phyloP scores from a whole-genome alignment of 1,140 invertebrate species.

The Colletes latitarsis region DNA sequence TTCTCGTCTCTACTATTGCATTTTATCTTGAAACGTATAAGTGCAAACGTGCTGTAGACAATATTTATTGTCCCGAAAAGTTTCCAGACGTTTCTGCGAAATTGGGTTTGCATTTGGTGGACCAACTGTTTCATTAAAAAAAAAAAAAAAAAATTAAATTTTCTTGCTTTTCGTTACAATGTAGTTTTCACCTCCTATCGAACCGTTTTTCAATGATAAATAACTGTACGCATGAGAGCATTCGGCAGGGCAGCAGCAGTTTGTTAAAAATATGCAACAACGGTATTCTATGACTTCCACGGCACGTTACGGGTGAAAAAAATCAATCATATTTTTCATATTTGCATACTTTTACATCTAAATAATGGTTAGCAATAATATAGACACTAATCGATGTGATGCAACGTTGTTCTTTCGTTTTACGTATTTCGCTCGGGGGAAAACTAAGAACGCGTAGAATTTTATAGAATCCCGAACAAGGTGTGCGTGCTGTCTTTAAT shows the following conservation, averaged over 20 bases:
- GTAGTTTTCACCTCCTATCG: neutral
- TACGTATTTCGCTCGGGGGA: neutral
- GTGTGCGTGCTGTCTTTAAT: too few species aligned
- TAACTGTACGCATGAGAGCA: neutral
- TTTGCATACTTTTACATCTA: neutral
- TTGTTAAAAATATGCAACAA: neutral
- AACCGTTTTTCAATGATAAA: neutral
- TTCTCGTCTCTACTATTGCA: slow-evolving; percentile 20
- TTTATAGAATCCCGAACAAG: neutral
- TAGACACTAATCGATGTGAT: neutral
- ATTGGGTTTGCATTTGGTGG: slow-evolving; percentile 27
- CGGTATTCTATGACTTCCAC: neutral
- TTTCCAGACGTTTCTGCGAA: neutral
- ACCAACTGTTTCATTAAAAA: slow-evolving; percentile 6
- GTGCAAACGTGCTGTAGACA: neutral
- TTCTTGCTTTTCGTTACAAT: neutral
- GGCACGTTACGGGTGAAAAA: slow-evolving; percentile 14
- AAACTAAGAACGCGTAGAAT: neutral
- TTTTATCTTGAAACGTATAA: slow-evolving; percentile 8
- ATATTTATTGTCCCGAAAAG: neutral
- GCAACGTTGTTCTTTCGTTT: slow-evolving; percentile 1
- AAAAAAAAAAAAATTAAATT: neutral
- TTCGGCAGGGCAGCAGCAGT: neutral
- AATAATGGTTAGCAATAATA: slow-evolving; percentile 21
- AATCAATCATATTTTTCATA: slow-evolving; percentile 14